phyloP scores from a whole-genome alignment of 2,113 vertebrate species.

The Serilophus lunatus region DNA sequence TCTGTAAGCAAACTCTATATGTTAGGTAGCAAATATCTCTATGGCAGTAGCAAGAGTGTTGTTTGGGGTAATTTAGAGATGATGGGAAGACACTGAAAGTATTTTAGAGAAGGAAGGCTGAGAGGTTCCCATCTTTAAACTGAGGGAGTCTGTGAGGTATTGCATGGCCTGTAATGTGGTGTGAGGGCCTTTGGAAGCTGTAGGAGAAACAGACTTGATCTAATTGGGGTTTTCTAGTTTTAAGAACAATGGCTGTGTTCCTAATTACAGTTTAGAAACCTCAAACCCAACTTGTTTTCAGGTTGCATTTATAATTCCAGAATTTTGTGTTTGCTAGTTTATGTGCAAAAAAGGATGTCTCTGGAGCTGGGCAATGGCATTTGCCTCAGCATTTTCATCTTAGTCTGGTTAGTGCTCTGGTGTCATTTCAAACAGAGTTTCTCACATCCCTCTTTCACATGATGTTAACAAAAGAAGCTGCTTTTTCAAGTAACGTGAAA shows the following conservation, averaged over 20 bases:
- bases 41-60: fast-evolving
- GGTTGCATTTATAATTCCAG: neutral
- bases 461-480: neutral
- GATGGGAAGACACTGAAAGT: neutral
- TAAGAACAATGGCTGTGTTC: neutral
- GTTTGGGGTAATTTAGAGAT: neutral
- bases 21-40: neutral
- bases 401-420: neutral
- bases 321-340: neutral
- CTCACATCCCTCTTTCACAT: neutral
- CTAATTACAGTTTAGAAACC: neutral
- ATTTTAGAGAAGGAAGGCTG: neutral
- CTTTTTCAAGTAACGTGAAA: neutral
- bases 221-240: neutral
- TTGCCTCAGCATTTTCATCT: neutral
- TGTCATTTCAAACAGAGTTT: neutral
- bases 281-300: neutral
- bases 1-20: neutral
- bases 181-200: neutral
- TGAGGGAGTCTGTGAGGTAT: neutral
- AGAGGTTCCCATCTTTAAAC: neutral
- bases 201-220: neutral
- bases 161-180: neutral
- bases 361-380: neutral
- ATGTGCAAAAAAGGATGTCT: neutral